Conservation (phyloP, 1,140 invertebrate genomes). For the Pseudomyrmex flavicornis region DNA sequence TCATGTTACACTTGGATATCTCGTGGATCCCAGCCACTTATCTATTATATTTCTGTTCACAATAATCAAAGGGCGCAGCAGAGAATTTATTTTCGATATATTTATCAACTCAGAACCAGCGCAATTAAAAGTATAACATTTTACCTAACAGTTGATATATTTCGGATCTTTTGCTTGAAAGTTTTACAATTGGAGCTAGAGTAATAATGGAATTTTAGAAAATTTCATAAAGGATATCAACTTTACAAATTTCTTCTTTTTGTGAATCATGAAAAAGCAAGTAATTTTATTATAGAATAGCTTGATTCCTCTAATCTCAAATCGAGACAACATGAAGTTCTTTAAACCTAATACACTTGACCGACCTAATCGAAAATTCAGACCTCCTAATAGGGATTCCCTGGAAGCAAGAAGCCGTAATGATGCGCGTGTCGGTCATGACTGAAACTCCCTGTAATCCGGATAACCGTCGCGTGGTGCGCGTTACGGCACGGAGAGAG, state of each 20-base stretch:
- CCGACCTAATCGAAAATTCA: conserved; percentile 21
- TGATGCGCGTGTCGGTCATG: conserved; percentile 22
- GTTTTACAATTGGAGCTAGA: no score
- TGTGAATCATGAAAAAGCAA: neutral
- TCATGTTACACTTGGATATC: neutral
- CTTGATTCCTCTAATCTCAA: neutral
- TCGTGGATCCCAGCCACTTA: no score
- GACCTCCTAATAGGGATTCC: conserved; percentile 10
- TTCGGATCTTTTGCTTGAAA: no score
- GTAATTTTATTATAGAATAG: neutral
- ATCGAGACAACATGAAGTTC: neutral
- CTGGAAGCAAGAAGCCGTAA: conserved; percentile 40
- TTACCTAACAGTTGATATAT: no score
- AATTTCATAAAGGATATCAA: neutral
- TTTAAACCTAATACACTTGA: neutral
- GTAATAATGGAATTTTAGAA: neutral
- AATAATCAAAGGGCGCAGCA: no score
- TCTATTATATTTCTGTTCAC: no score
- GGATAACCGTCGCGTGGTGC: conserved; percentile 62
- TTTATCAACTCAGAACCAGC: no score
- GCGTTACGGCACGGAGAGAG: conserved; percentile 77
- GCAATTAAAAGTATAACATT: no score
- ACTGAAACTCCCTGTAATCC: conserved; percentile 69
- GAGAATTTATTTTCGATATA: no score
- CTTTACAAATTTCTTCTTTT: neutral